A percentile compares a stretch with the other conserved stretches of the same genome.
Conservation (phyloP, 2,113 vertebrate species). For the Ceyx melanurus region DNA sequence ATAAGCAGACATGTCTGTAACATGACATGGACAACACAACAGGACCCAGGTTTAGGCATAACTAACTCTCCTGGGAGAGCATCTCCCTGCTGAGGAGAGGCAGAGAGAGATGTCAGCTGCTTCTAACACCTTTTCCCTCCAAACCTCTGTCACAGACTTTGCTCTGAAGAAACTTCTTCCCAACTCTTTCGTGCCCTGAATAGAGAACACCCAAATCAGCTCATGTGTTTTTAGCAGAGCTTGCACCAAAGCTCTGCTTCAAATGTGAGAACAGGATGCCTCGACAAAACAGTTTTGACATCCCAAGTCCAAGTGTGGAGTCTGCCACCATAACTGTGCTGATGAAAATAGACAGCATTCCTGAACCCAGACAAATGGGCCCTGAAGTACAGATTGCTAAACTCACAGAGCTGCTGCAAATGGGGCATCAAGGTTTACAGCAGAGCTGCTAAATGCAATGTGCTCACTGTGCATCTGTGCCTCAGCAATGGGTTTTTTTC, state of each 20-base stretch:
- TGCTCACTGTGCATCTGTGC: background rate
- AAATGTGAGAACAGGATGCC: conserved; percentile 23
- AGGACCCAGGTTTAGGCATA: background rate
- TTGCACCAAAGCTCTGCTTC: background rate
- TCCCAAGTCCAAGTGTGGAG: background rate
- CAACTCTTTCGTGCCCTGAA: conserved; percentile 15
- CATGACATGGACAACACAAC: background rate
- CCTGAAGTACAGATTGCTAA: background rate
- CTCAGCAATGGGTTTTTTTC: background rate
- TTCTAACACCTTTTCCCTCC: background rate
- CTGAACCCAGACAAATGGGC: background rate
- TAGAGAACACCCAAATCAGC: background rate
- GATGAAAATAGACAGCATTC: conserved; percentile 40
- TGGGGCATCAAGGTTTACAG: background rate
- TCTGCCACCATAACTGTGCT: conserved; percentile 42
- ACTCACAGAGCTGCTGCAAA: background rate
- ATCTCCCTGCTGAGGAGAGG: no score
- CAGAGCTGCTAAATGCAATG: background rate
- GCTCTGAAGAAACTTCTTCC: conserved; percentile 1
- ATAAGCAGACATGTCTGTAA: background rate
- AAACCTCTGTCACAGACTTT: background rate
- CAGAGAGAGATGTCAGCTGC: background rate
- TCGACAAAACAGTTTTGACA: background rate
- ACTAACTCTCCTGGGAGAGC: no score
- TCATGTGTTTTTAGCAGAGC: conserved; percentile 12